A percentile compares a stretch with the other conserved stretches of the same genome.
phyloP scores from a whole-genome alignment of 2,113 vertebrate genomes.

The Actenoides lindsayi region DNA sequence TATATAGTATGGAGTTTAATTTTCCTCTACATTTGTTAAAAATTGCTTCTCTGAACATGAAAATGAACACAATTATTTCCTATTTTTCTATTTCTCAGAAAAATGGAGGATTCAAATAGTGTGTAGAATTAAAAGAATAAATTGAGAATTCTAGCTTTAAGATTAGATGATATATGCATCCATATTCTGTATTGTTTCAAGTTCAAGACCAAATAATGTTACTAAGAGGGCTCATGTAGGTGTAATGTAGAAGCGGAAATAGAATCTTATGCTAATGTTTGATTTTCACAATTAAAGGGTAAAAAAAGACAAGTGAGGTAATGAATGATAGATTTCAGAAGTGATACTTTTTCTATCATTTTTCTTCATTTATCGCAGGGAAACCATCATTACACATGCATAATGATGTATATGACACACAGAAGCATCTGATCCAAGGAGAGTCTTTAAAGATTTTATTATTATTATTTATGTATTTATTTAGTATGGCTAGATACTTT shows the following conservation, averaged over 20 bases:
- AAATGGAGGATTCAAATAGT: neutral
- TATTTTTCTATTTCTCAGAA: neutral
- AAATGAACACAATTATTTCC: neutral
- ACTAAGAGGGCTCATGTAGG: neutral
- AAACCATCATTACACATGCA: neutral
- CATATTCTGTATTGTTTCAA: neutral
- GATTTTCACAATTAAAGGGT: neutral
- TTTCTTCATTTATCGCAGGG: neutral
- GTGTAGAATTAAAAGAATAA: neutral
- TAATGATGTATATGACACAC: neutral
- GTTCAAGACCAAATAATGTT: neutral
- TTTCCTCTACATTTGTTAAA: neutral
- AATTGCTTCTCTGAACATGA: neutral
- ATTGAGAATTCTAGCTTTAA: neutral
- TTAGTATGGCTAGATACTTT: neutral
- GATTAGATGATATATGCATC: neutral
- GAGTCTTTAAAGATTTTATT: neutral
- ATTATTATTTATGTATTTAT: neutral
- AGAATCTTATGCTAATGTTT: neutral
- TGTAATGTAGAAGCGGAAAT: neutral
- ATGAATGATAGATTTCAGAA: neutral
- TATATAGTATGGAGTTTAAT: too few species aligned
- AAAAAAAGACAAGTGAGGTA: neutral
- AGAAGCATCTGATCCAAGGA: neutral
- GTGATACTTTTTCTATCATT: neutral